Conservation (phyloP, 1,140 invertebrate species). For the Trinorchestia longiramus region DNA sequence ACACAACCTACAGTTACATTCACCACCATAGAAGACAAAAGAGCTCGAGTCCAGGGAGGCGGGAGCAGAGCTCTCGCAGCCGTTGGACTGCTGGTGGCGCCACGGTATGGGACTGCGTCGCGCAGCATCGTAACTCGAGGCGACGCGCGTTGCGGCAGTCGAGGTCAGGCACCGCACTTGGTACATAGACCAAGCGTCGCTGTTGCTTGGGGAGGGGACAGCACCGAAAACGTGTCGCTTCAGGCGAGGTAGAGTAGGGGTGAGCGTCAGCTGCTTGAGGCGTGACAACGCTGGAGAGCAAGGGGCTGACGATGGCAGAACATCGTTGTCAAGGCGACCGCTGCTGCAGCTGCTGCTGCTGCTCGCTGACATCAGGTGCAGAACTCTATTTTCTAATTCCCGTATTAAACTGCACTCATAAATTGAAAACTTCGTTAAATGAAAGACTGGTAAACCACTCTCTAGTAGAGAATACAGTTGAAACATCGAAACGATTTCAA, state of each 20-base stretch:
- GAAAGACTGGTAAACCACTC: neutral
- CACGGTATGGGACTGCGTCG: neutral
- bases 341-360: neutral
- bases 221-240: neutral
- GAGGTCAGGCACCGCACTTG: neutral
- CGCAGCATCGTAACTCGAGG: neutral
- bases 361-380: slow-evolving; percentile 62
- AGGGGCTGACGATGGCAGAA: neutral
- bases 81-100: neutral
- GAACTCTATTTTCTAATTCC: slow-evolving; percentile 64
- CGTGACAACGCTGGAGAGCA: slow-evolving; percentile 33
- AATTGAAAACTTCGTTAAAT: neutral
- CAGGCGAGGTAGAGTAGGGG: slow-evolving; percentile 60
- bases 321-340: neutral
- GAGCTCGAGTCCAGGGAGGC: neutral
- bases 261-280: slow-evolving; percentile 57
- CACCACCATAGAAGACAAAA: neutral
- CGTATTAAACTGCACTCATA: slow-evolving; percentile 60
- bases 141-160: neutral
- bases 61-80: neutral
- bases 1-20: neutral
- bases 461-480: neutral
- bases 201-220: neutral
- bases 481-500: neutral
- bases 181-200: neutral